Base-by-base conservation (phyloP, 1,140 invertebrate species). In the Metaphire vulgaris region DNA sequence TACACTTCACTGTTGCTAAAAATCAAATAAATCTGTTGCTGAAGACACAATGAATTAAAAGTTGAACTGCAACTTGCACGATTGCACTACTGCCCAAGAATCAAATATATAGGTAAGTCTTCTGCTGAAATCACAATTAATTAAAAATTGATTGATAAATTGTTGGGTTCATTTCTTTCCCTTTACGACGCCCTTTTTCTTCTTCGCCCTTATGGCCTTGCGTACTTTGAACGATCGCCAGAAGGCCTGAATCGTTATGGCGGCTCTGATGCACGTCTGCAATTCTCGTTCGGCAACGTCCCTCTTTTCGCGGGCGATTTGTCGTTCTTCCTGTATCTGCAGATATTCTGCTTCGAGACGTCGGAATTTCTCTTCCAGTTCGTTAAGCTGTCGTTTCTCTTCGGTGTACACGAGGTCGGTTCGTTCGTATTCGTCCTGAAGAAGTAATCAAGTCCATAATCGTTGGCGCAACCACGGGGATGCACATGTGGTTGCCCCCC, bases 201-300 rank as follows among this genome's bases (percentile, higher is more conserved):
- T 85, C 72, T 83, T 83, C 21, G 79, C 76, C 73, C 83, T 84
- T 72, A 86, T 82, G 0, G 83, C 83, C 76, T 85, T 86, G 28
- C 85, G 79, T 26, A 86, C 85, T 79, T 86, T 86, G 80, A 80
- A 86, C 28, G 85, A 86, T 33, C 85, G 78, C 85, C 85, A 86
- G 82, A 86, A 85, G 33, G 85, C 84, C 76, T 86, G 85, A 68
- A 86, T 81, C 26, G 84, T 85, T 0, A 84, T 86, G 21, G 85
- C 83, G 14, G 83, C 81, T 75, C 83, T 84, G 15, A 85, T 80
- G 81, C 83, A 82, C 26, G 82, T 80, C 14, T 81, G 80, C 78
- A 86, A 81, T 74, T 85, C 83, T 1, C 82, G 77, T 74, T 86
- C 85, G 0, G 84, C 83, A 33, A 79, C 81, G 73, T 86, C 84